Conservation (phyloP, 2,113 vertebrate genomes). For the Toxotes jaculatrix region DNA sequence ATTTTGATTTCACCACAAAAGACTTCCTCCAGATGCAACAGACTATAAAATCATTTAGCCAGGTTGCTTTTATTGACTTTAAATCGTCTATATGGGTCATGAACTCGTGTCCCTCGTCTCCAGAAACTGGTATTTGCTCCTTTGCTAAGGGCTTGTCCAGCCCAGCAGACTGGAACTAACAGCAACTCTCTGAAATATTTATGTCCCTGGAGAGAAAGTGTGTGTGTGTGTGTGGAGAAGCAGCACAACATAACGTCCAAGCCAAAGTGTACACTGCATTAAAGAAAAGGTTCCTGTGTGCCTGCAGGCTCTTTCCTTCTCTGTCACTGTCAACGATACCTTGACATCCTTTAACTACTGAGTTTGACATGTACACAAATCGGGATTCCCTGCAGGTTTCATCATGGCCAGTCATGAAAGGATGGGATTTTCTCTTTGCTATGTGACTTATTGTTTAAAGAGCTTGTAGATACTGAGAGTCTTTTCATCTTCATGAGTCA, state of each 20-base stretch:
- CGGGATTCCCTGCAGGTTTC: not conserved
- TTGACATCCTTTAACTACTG: not conserved
- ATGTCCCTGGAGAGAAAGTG: constrained; percentile 63
- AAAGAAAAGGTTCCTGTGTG: constrained; percentile 44
- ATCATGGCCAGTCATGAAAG: not conserved
- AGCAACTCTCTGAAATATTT: constrained; percentile 79
- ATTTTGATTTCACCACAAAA: not conserved
- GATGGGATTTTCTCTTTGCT: not conserved
- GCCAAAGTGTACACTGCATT: constrained; percentile 50
- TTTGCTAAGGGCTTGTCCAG: constrained; percentile 43
- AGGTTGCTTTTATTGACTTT: constrained; percentile 32
- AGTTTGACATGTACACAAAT: not conserved
- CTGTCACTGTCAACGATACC: constrained; percentile 25
- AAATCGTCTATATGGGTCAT: constrained; percentile 52
- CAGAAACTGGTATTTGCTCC: constrained; percentile 38
- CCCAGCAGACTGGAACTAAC: constrained; percentile 81
- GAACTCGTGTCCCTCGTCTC: constrained; percentile 51
- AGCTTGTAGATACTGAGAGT: not conserved
- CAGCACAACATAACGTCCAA: constrained; percentile 37
- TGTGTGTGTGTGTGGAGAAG: constrained; percentile 10
- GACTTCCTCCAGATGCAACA: not conserved
- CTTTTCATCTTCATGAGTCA: not conserved
- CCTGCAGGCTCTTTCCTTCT: constrained; percentile 38
- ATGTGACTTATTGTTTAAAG: not conserved
- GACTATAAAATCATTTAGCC: constrained; percentile 30